Evolutionary conservation across 2,113 vertebrate species (phyloP).

Genomic region (Cyprinus carpio): DNA sequence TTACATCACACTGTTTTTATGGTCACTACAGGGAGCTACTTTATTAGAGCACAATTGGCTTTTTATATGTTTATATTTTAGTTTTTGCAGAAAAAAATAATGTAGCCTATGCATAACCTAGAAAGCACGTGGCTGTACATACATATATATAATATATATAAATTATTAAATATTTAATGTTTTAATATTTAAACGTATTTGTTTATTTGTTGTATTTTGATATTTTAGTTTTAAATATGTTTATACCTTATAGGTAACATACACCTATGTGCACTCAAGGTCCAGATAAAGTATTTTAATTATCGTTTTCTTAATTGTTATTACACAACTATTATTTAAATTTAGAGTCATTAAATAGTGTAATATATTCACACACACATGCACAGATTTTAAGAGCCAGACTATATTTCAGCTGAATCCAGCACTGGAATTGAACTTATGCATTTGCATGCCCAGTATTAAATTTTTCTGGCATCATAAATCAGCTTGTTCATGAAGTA

Average conservation of each 20-base stretch:
- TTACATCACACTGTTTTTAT: neutral
- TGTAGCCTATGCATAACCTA: neutral
- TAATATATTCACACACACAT: neutral
- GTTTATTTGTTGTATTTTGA: neutral
- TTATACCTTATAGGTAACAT: neutral
- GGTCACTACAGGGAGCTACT: no score
- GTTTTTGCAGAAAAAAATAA: neutral
- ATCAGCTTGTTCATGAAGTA: neutral
- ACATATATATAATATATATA: no score
- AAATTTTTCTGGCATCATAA: neutral
- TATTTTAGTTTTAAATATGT: neutral
- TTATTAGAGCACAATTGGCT: neutral
- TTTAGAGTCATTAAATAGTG: neutral
- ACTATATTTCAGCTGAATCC: neutral
- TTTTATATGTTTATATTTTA: neutral
- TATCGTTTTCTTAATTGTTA: neutral
- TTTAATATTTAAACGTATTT: neutral
- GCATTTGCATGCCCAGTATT: neutral
- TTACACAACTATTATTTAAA: neutral
- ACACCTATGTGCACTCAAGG: neutral
- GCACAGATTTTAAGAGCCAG: neutral
- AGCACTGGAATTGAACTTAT: neutral
- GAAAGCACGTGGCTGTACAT: neutral
- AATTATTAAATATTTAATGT: no score
- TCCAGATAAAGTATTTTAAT: neutral